A percentile compares a stretch with the other conserved stretches of the same genome.
Conservation (phyloP, 2,888 invertebrate genomes). For the Pristionchus fissidentatus region DNA sequence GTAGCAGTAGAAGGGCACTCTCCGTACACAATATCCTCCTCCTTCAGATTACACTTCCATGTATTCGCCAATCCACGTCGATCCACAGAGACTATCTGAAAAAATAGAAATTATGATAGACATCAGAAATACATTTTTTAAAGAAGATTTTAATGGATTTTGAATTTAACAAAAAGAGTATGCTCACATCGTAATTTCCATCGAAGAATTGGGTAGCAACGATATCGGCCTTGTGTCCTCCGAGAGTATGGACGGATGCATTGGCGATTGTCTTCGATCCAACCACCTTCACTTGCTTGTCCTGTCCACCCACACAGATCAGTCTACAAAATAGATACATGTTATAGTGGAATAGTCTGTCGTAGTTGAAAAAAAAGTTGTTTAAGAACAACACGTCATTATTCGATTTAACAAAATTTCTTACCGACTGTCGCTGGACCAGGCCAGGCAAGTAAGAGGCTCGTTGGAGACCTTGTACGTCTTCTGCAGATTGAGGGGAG, state of each 20-base stretch:
- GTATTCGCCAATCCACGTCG: conserved; percentile 63
- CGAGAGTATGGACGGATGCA: conserved; percentile 85
- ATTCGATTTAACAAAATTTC: background rate
- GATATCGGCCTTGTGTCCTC: conserved; percentile 88
- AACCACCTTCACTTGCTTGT: conserved; percentile 87
- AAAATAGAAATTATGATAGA: background rate
- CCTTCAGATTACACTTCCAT: conserved; percentile 64
- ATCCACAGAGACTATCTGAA: conserved; percentile 71
- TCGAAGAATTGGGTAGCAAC: conserved; percentile 90
- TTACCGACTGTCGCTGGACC: conserved; percentile 90
- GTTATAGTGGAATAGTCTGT: too few relatives aligned
- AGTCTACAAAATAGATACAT: conserved; percentile 76
- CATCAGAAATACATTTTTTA: too few relatives aligned
- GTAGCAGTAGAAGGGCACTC: too few relatives aligned
- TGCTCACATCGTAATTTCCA: conserved; percentile 85
- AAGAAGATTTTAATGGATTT: background rate
- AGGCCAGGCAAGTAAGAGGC: conserved; percentile 88
- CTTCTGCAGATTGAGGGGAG: conserved; percentile 88
- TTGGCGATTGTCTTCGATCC: conserved; percentile 85
- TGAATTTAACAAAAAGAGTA: background rate
- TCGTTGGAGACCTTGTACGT: conserved; percentile 88
- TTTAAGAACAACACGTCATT: background rate
- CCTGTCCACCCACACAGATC: conserved; percentile 90
- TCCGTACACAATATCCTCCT: conserved; percentile 62
- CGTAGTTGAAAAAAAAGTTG: background rate